phyloP scores from a whole-genome alignment of 2,888 invertebrate genomes.

The Chloroclysta siterata region DNA sequence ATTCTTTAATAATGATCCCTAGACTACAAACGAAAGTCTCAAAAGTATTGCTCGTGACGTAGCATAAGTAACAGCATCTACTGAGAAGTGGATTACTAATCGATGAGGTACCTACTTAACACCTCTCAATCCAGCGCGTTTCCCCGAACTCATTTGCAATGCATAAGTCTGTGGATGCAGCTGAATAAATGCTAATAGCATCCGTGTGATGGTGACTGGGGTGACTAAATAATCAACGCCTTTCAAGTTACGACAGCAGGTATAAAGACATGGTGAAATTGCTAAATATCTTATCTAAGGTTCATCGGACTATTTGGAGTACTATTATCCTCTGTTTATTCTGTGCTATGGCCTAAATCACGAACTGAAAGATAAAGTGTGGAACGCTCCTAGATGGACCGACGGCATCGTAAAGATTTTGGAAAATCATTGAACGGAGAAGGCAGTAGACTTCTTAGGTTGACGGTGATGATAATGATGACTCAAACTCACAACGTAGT shows the following conservation, averaged over 20 bases:
- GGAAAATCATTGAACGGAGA: no score
- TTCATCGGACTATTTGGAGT: no score
- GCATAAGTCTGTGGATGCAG: conserved; percentile 19
- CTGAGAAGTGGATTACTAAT: conserved; percentile 27
- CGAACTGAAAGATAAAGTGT: no score
- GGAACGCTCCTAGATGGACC: no score
- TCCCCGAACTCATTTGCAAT: conserved; percentile 33
- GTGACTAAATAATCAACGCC: not conserved
- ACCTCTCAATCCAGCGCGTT: conserved; percentile 20
- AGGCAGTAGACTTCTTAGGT: no score
- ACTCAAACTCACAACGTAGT: no score
- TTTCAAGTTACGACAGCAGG: not conserved
- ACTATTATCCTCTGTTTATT: no score
- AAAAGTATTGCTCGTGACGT: conserved; percentile 16
- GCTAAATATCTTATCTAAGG: no score
- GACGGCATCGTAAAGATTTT: no score
- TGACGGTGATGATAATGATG: no score
- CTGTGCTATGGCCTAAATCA: no score
- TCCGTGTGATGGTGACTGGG: conserved; percentile 2
- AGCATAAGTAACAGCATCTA: conserved; percentile 26
- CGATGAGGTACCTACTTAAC: conserved; percentile 19
- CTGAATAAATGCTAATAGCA: conserved; percentile 26
- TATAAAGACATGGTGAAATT: not conserved
- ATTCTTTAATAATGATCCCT: not conserved
- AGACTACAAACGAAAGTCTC: not conserved